Base-by-base conservation (phyloP, 2,113 vertebrate species). In the Vicugna pacos region DNA sequence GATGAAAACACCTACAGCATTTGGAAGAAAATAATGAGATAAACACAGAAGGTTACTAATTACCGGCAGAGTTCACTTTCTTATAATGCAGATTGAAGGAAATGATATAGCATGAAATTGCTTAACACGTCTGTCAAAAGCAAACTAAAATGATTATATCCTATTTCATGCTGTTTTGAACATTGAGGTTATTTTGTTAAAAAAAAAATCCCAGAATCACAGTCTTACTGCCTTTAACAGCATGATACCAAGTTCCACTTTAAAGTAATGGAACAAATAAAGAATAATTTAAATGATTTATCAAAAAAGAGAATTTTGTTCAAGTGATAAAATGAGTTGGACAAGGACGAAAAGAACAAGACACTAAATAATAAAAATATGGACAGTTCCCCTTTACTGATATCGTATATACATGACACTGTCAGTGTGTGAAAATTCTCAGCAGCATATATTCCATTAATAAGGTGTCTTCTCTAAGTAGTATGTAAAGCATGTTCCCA, bases 51-150 rank as follows among this genome's bases (percentile, higher is more conserved):
- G 69, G 19, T 93, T 90, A 35, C 67, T 95, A 84, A 91, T 87
- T 92, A 50, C 35, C 93, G 82, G 81, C 56, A 24, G 50, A 94
- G 20, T 62, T 94, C 79, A 86, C 64, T 69, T 65, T 89, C 80
- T 89, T 54, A 92, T 85, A 96, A 96, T 88, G 5, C 85, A 94
- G 83, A 95, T 3, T 7, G 26, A 96, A 98, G 50, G 86, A 98
- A 97, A 86, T 52, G 90, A 50, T 69, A 85, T 58, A 92, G 79
- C 95, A 98, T 91, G 95, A 98, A 98, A 98, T 97, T 96, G n/a
- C 83, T 96, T 97, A 95, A 97, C 90, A 97, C 94, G 96, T 97
- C 97, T 98, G 95, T 98, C 97, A 97, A 97, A 98, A 97, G 89
- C 73, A 95, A 97, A 97, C 89, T 79, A 81, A 97, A 89, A 93